Percentiles rank a stretch among this genome's conserved stretches.
phyloP scores from a whole-genome alignment of 2,888 invertebrate species.

The Epinotia brunnichana region DNA sequence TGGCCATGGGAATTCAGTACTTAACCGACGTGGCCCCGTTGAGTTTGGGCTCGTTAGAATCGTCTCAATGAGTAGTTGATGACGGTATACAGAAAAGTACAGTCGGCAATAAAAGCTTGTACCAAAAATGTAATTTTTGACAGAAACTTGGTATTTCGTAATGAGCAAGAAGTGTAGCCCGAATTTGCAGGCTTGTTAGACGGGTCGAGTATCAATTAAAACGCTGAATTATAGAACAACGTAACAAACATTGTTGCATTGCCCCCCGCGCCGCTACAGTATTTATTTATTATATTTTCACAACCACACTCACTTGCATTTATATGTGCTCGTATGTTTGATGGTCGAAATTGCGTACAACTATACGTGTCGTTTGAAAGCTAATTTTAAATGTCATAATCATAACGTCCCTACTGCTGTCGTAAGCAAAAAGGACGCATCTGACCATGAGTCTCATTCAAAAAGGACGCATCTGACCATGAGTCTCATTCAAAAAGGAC shows the following conservation, averaged over 20 bases:
- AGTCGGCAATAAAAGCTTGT: too few relatives aligned
- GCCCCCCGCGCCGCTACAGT: constrained; percentile 68
- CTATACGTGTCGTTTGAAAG: constrained; percentile 53
- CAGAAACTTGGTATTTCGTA: too few relatives aligned
- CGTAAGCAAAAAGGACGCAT: too few relatives aligned
- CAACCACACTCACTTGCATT: constrained; percentile 84
- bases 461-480: too few relatives aligned
- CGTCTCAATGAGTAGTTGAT: too few relatives aligned
- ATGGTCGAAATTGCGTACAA: constrained; percentile 48
- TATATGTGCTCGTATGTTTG: constrained; percentile 68
- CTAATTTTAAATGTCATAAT: constrained; percentile 46
- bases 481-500: too few relatives aligned
- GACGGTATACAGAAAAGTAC: too few relatives aligned
- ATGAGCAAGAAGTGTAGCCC: background rate
- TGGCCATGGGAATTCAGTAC: too few relatives aligned
- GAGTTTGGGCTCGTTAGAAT: too few relatives aligned
- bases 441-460: too few relatives aligned
- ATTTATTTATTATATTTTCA: constrained; percentile 60
- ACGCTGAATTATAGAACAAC: background rate
- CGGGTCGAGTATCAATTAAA: background rate
- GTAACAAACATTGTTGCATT: constrained; percentile 27
- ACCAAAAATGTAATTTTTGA: too few relatives aligned
- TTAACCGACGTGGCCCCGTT: too few relatives aligned
- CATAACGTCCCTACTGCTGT: constrained; percentile 6
- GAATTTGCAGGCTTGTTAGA: background rate